Base-by-base conservation (phyloP, 2,797 vertebrate species). In the Tapera naevia region DNA sequence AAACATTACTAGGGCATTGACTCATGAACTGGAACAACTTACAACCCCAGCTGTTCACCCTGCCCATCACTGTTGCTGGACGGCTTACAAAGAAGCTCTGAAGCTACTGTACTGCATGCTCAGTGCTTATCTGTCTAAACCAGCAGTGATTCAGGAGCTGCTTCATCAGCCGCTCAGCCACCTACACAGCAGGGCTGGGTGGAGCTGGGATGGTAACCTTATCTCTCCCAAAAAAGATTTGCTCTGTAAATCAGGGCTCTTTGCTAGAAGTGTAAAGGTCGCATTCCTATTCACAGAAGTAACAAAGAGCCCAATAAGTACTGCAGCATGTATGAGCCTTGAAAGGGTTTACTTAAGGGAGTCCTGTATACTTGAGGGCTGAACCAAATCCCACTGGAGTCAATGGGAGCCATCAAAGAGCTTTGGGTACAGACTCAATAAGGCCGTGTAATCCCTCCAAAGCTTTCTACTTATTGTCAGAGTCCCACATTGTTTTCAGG, bases 311-410 rank as follows among this genome's bases (percentile, higher is more conserved):
- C 27, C 61, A 66, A 1, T 93, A 93, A 95, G 95, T 39, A 74
- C 0, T 79, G 88, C 76, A 88, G 91, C n/a, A 50, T 37, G 89
- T 53, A 84, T 3, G 7, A 70, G 70, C 70, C 86, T 81, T 91
- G 88, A 95, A 94, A 92, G 91, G 71, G 90, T 95, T 95, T 94
- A 86, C 56, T 95, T 91, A 95, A 87, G 78, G 57, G 64, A 86
- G 67, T 84, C 64, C 90, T 85, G 64, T 67, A 87, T 14, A 91
- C 88, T 95, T 85, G 64, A 93, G 88, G 53, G 70, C 88, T 85
- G 84, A 92, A 94, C 53, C 69, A 95, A 96, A 97, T 95, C 93
- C 92, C 72, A 41, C 71, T 2, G 37, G 80, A 95, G 90, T 96
- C 92, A 96, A 91, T 80, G 67, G 86, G 69, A 93, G 76, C 61